These are phyloP conservation scores for Clarias pachynema DNA, from an alignment of 2,797 vertebrate species.

Conservation along the genomic window DNA sequence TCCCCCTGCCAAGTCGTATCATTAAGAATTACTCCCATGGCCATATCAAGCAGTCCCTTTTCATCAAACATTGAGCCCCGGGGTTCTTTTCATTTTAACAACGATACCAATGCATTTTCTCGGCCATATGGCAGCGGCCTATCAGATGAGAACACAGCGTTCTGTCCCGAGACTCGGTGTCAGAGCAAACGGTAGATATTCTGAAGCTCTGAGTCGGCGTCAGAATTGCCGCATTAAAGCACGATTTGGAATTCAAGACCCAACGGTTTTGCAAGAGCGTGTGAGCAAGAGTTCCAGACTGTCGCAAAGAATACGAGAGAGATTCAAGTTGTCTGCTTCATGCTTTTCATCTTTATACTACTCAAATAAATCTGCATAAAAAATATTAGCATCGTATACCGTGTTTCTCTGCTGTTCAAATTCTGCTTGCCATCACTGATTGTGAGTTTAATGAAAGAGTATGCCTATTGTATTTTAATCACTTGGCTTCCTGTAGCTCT, in stretches of 20 bases:
- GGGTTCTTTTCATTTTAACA: slow-evolving; percentile 58
- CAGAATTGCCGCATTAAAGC: slow-evolving; percentile 30
- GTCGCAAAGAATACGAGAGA: slow-evolving; percentile 9
- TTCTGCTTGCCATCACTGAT: not conserved
- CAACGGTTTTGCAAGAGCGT: not conserved
- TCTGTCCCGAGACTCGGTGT: slow-evolving; percentile 49
- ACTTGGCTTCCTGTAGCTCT: not conserved
- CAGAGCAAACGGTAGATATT: slow-evolving; percentile 69
- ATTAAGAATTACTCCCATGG: slow-evolving; percentile 56
- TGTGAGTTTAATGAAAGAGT: not conserved
- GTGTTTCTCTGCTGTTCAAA: not conserved
- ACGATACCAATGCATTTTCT: slow-evolving; percentile 59
- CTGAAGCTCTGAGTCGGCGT: slow-evolving; percentile 21
- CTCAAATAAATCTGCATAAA: slow-evolving; percentile 15
- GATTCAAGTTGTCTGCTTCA: not conserved
- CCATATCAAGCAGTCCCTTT: slow-evolving; percentile 51
- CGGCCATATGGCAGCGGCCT: slow-evolving; percentile 57
- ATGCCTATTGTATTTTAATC: not conserved
- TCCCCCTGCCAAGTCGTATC: slow-evolving; percentile 48
- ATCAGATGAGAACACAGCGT: slow-evolving; percentile 32
- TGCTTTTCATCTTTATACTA: slow-evolving; percentile 3
- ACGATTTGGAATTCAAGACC: slow-evolving; percentile 14
- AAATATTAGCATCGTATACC: not conserved
- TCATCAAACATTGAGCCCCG: slow-evolving; percentile 39
- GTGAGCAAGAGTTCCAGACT: not conserved